Evolutionary conservation across 2,113 vertebrate species (phyloP).

Genomic region (Micronycteris hirsuta): DNA sequence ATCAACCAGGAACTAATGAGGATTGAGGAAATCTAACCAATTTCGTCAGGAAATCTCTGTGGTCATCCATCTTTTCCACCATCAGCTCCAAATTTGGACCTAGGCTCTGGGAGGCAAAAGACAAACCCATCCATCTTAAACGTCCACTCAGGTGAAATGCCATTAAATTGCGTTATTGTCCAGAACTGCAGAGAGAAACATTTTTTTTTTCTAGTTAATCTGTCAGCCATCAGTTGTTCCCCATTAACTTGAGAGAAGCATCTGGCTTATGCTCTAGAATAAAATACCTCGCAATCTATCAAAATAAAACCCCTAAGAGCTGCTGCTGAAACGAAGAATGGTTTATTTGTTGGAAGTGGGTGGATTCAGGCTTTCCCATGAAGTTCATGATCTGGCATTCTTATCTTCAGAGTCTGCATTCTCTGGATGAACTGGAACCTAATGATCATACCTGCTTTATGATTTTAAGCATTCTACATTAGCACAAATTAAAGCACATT

Average conservation of each 20-base stretch:
- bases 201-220: conserved; percentile 36
- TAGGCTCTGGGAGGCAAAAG: not conserved
- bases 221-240: conserved; percentile 3
- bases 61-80: conserved; percentile 22
- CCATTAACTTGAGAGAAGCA: conserved; percentile 25
- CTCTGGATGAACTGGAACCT: not conserved
- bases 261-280: conserved; percentile 35
- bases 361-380: not conserved
- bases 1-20: not conserved
- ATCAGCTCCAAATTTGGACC: conserved; percentile 50
- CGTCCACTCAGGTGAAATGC: not conserved
- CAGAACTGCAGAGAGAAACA: conserved; percentile 23
- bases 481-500: conserved; percentile 17
- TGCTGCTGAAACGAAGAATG: not conserved
- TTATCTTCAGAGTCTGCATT: conserved; percentile 28
- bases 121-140: conserved; percentile 40
- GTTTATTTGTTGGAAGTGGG: not conserved
- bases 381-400: not conserved
- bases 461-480: conserved; percentile 40
- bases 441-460: conserved; percentile 34
- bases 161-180: not conserved
- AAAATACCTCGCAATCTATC: not conserved
- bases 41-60: conserved; percentile 31
- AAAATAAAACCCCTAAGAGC: not conserved
- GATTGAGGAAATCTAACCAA: not conserved